Evolutionary conservation across 2,888 invertebrate species (phyloP), one percentile per base, ranked within the genome.

Genomic region (Agrotis exclamationis): DNA sequence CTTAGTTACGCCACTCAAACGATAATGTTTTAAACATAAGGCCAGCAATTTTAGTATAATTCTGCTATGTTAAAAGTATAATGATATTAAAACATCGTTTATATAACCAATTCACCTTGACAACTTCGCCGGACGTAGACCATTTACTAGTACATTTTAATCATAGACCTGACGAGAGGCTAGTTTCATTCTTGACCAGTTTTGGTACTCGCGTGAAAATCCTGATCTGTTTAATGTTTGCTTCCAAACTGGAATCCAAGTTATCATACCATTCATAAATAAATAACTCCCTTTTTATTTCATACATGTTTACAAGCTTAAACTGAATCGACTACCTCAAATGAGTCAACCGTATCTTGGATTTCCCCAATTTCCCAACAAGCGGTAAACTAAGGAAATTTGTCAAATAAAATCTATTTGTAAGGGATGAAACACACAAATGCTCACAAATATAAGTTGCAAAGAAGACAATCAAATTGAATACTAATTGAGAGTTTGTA

Each of bases 31-130:
- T 66, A 79, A 76, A 80, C 68, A 80, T 79, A 62, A 75, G 54
- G 56, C 58, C 51, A 68, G 47, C 28, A 58, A 69, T 57, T 69
- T 74, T 56, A 58, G 59, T 66, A 74, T 70, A 80, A 65, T 76
- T 74, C 28, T 68, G 63, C 58, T 65, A 71, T 65, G 64, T 70
- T 77, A 67, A 59, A 76, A 82, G 53, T 60, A 76, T 69, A 72
- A 70, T 80, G 24, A 71, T 80, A 64, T 81, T 70, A 66, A 68
- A 75, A 51, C 58, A 74, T 75, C 63, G 68, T 59, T 20, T 78
- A 63, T 51, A 72, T 62, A 83, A 83, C 76, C 39, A 53, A 83
- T 70, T 83, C 76, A 72, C 83, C 83, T 83, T 83, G 83, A 81
- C 70, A 72, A 71, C 51, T 68, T 69, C 50, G 62, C 73, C 79